Evolutionary conservation across 64 coral and sea anemone species (phyloP).

Genomic region (Hydrozoanthus tunicans): DNA sequence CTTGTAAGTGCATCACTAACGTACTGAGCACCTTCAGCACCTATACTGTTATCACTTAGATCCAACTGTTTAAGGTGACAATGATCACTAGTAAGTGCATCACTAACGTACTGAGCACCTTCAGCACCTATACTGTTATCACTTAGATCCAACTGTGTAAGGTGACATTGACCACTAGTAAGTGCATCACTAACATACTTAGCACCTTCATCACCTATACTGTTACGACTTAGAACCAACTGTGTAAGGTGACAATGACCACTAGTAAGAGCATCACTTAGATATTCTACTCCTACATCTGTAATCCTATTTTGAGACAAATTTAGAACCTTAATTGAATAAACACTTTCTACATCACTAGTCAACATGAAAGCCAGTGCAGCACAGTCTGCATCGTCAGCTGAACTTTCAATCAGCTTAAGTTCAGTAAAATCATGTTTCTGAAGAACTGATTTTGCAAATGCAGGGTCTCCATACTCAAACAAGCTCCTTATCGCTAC

Average conservation of each 20-base stretch:
- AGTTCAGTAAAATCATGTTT: neutral
- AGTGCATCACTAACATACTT: neutral
- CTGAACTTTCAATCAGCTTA: neutral
- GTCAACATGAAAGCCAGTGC: neutral
- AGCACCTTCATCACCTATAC: neutral
- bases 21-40: neutral
- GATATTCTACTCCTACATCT: neutral
- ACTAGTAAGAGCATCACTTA: neutral
- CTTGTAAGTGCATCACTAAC: neutral
- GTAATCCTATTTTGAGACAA: neutral
- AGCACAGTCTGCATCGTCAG: neutral
- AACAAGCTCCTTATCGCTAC: neutral
- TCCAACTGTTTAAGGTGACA: neutral
- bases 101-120: constrained; percentile 3
- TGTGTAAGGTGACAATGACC: neutral
- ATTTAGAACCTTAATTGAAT: neutral
- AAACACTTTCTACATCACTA: neutral
- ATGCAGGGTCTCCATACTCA: too few relatives aligned
- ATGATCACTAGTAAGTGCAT: neutral
- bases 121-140: neutral
- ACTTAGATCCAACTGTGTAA: neutral
- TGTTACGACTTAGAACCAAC: neutral
- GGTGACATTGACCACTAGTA: neutral
- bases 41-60: neutral
- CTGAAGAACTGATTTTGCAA: neutral